Conservation (phyloP, 2,113 vertebrate genomes). For the Oryzias melastigma region DNA sequence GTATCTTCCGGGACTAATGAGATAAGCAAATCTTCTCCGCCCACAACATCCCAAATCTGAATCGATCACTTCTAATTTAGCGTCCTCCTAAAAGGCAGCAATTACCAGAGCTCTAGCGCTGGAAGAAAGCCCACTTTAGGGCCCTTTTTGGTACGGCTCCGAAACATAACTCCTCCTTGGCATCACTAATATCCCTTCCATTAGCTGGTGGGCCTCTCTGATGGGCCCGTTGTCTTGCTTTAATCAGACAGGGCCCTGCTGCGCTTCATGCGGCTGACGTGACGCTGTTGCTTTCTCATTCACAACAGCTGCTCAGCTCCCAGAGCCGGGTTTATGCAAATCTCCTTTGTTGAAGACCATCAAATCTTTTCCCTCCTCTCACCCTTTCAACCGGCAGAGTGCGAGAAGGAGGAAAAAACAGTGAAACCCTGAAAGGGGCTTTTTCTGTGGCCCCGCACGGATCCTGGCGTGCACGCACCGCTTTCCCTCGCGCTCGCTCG, state of each 20-base stretch:
- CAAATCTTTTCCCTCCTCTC: slow-evolving; percentile 66
- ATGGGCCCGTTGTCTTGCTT: slow-evolving; percentile 68
- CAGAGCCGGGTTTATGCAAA: slow-evolving; percentile 79
- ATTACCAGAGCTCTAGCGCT: slow-evolving; percentile 64
- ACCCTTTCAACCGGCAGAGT: slow-evolving; percentile 60
- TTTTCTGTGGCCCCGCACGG: slow-evolving; percentile 20
- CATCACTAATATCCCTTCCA: slow-evolving; percentile 50
- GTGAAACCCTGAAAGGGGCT: slow-evolving; percentile 50
- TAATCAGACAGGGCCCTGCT: slow-evolving; percentile 73
- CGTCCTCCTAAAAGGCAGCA: slow-evolving; percentile 61
- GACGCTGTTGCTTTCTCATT: slow-evolving; percentile 74
- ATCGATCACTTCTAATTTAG: slow-evolving; percentile 71
- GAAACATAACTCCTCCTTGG: slow-evolving; percentile 67
- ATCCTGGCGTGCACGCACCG: background rate
- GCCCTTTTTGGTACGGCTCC: slow-evolving; percentile 48
- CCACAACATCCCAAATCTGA: slow-evolving; percentile 62
- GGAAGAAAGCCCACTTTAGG: slow-evolving; percentile 55
- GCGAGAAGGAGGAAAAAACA: slow-evolving; percentile 51
- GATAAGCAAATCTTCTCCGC: slow-evolving; percentile 60
- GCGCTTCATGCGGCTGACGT: slow-evolving; percentile 63
- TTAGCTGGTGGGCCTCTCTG: slow-evolving; percentile 59
- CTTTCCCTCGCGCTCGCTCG: slow-evolving; percentile 16
- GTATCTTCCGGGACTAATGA: slow-evolving; percentile 65
- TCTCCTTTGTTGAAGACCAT: slow-evolving; percentile 75
- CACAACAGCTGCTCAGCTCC: slow-evolving; percentile 79